phyloP scores from a whole-genome alignment of 2,797 vertebrate genomes.

The Cynopterus sphinx region DNA sequence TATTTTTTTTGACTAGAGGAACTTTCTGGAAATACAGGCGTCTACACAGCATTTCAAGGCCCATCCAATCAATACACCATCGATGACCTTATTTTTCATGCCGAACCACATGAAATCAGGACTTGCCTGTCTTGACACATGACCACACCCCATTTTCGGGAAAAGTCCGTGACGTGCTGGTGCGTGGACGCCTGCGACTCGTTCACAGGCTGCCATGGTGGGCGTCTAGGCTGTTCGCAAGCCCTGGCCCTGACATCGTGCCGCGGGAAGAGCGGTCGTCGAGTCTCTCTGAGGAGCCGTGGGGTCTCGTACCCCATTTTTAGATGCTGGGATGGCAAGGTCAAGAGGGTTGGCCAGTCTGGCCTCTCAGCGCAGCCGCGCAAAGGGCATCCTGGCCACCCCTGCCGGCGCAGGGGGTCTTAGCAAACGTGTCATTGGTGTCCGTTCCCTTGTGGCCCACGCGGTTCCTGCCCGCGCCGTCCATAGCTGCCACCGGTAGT shows the following conservation, averaged over 20 bases:
- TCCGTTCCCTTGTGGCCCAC: too few species aligned
- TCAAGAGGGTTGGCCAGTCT: background rate
- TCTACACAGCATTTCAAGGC: background rate
- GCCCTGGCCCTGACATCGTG: background rate
- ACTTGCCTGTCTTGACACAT: background rate
- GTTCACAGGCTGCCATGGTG: accelerated
- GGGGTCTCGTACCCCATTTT: background rate
- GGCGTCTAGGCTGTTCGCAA: too few species aligned
- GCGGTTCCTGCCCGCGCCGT: too few species aligned
- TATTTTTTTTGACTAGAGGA: background rate
- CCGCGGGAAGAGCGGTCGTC: background rate
- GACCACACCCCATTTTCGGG: background rate
- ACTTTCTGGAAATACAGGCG: background rate
- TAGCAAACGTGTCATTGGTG: background rate
- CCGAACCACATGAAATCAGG: background rate
- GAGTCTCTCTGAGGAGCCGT: background rate
- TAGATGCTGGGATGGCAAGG: background rate
- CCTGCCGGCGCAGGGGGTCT: background rate
- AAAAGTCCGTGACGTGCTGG: accelerated
- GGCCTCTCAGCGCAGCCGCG: background rate
- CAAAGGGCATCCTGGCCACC: background rate
- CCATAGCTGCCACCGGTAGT: too few species aligned
- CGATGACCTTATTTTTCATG: background rate
- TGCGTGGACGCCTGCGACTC: accelerated
- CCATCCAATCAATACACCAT: background rate